Percentiles rank a stretch among this genome's conserved stretches.
Evolutionary conservation across 1,140 invertebrate species (phyloP).

Genomic region (Parapsyche elsis): DNA sequence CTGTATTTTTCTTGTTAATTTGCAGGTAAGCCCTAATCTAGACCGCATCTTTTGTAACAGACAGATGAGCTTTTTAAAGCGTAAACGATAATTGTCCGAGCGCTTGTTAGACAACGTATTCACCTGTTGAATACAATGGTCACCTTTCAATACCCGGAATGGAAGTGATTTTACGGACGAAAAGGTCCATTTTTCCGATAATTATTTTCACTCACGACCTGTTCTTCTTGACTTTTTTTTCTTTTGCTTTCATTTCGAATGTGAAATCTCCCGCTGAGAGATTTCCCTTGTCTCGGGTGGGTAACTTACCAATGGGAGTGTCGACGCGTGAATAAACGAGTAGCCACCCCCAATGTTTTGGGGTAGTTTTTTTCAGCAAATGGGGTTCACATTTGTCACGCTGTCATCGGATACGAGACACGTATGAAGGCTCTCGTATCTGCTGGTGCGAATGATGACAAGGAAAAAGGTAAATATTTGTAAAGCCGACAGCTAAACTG

Average conservation of each 20-base stretch:
- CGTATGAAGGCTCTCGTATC: neutral
- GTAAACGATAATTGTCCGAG: slow-evolving; percentile 12
- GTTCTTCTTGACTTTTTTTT: too few species aligned
- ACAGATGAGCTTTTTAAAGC: slow-evolving; percentile 3
- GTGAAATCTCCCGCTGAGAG: neutral
- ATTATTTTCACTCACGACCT: too few species aligned
- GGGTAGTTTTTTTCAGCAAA: neutral
- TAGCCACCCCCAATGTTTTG: neutral
- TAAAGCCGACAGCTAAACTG: slow-evolving; percentile 52
- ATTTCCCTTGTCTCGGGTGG: neutral
- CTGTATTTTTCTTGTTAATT: neutral
- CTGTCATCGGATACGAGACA: neutral
- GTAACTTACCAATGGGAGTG: neutral
- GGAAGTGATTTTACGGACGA: too few species aligned
- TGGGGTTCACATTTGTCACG: neutral
- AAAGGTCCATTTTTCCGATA: too few species aligned
- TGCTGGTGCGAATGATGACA: neutral
- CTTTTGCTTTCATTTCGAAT: too few species aligned
- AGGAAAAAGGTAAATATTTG: slow-evolving; percentile 51
- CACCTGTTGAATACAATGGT: neutral
- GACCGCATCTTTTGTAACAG: neutral
- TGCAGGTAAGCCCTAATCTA: neutral
- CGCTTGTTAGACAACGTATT: slow-evolving; percentile 20
- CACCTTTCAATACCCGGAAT: neutral
- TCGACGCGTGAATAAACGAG: slow-evolving; percentile 7